Evolutionary conservation across 2,797 vertebrate species (phyloP).

Genomic region (Sebastes melanostomus): DNA sequence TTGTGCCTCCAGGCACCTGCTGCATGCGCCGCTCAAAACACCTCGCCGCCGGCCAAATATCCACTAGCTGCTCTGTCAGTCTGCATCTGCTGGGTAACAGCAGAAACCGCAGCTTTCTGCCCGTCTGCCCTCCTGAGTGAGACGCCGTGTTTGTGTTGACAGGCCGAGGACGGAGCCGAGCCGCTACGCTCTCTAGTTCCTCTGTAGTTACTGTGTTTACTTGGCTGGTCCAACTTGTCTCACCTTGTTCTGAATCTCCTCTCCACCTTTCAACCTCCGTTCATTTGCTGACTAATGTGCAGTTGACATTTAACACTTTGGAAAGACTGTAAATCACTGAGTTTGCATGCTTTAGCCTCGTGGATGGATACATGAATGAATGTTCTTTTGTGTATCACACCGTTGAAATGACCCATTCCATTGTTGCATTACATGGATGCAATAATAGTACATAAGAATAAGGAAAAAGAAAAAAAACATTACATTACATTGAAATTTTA

Average conservation of each 20-base stretch:
- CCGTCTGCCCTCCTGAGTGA: constrained; percentile 6
- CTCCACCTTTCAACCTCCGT: constrained; percentile 1
- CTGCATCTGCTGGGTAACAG: constrained; percentile 29
- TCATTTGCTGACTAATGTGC: constrained; percentile 3
- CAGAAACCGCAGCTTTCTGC: constrained; percentile 21
- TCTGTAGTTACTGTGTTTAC: constrained; percentile 11
- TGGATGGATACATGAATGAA: not conserved
- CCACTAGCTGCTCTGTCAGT: constrained; percentile 21
- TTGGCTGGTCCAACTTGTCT: constrained; percentile 1
- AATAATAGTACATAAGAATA: not conserved
- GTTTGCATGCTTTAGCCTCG: not conserved
- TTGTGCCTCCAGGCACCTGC: constrained; percentile 39
- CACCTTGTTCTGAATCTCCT: constrained; percentile 30
- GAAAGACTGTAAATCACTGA: not conserved
- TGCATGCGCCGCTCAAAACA: constrained; percentile 1
- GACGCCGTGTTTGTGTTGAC: constrained; percentile 28
- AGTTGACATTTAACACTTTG: not conserved
- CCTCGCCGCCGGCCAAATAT: constrained; percentile 26
- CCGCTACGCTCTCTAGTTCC: not conserved
- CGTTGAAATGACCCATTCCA: not conserved
- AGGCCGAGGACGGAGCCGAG: constrained; percentile 31
- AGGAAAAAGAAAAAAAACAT: not conserved
- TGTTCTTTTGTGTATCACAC: not conserved
- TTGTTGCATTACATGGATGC: not conserved
- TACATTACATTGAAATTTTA: not conserved